Conservation (phyloP, 2,113 vertebrate genomes). For the Anas platyrhynchos region DNA sequence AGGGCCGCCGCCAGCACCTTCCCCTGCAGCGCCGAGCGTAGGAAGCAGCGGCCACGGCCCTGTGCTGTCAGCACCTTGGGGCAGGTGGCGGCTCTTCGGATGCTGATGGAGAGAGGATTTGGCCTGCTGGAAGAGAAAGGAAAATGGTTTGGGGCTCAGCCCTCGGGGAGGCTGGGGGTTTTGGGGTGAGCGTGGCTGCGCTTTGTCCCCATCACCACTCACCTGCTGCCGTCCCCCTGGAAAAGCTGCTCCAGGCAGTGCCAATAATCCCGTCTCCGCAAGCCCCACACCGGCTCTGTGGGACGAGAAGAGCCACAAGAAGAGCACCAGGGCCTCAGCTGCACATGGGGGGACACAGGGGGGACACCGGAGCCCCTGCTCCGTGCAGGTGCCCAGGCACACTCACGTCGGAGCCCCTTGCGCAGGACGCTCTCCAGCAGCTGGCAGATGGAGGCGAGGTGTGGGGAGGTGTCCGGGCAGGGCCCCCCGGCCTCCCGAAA, state of each 20-base stretch:
- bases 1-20: slow-evolving; percentile 77
- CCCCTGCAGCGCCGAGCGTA: slow-evolving; percentile 75
- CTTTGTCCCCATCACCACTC: background rate
- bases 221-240: slow-evolving; percentile 75
- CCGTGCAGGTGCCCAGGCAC: background rate
- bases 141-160: background rate
- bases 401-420: slow-evolving; percentile 86
- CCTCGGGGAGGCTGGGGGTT: accelerated
- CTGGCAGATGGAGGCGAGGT: slow-evolving; percentile 82
- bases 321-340: accelerated
- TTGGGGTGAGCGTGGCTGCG: background rate
- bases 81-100: slow-evolving; percentile 73
- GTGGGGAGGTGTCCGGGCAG: slow-evolving; percentile 79
- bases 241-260: slow-evolving; percentile 84
- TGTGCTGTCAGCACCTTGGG: slow-evolving; percentile 76
- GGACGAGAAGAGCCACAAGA: background rate
- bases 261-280: slow-evolving; percentile 86
- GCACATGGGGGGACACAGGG: no score
- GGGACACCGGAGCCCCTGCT: background rate
- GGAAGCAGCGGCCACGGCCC: slow-evolving; percentile 77
- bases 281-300: slow-evolving; percentile 82
- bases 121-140: slow-evolving; percentile 33
- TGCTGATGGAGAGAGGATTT: slow-evolving; percentile 65
- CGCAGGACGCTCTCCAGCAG: slow-evolving; percentile 85
- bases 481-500: slow-evolving; percentile 64